A percentile compares a stretch with the other conserved stretches of the same genome.
Conservation (phyloP, 2,113 vertebrate species). For the Gnathonemus longibarbis region DNA sequence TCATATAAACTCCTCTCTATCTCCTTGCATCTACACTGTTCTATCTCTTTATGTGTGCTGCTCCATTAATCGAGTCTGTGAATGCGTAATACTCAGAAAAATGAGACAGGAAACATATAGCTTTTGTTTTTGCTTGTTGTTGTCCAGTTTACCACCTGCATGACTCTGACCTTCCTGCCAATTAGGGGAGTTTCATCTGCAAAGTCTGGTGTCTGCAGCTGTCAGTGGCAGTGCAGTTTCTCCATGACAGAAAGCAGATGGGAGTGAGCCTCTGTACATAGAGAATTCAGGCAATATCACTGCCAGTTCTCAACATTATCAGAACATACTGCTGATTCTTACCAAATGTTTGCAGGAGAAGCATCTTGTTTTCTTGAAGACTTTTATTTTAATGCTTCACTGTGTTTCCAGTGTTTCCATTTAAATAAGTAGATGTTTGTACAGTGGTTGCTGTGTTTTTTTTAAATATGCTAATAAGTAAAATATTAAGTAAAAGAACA, state of each 20-base stretch:
- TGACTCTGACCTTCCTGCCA: background rate
- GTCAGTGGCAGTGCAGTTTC: background rate
- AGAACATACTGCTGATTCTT: background rate
- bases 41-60: background rate
- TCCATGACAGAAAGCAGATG: background rate
- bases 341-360: background rate
- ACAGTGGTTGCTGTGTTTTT: background rate
- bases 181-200: background rate
- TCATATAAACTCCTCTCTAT: background rate
- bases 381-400: background rate
- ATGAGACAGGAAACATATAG: background rate
- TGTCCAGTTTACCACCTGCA: background rate
- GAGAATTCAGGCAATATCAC: background rate
- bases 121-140: background rate
- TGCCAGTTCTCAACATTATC: background rate
- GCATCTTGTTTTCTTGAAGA: background rate
- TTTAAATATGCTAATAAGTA: background rate
- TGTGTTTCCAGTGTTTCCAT: background rate
- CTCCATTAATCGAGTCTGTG: background rate
- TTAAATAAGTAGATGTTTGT: background rate
- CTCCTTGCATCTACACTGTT: background rate
- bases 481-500: background rate
- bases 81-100: background rate
- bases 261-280: background rate
- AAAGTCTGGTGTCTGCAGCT: conserved; percentile 8